Base-by-base conservation (phyloP, 2,888 invertebrate genomes). In the Tridacna gigas region DNA sequence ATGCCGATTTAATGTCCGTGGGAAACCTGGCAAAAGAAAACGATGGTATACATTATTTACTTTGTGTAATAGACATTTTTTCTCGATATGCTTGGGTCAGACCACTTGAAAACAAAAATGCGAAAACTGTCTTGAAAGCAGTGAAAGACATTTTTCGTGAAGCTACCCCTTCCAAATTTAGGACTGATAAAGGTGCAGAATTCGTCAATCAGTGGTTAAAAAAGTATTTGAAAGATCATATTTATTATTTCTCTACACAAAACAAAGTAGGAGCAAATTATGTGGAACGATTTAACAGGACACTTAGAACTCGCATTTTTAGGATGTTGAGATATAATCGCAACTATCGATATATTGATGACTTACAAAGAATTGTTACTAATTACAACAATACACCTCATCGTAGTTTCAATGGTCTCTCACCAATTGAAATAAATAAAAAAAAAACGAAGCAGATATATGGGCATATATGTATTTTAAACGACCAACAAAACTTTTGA, bases 401-500 rank as follows among this genome's bases (percentile, higher is more conserved):
- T 77, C 69, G 80, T 1, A 56, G 80, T 56, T 82, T 82, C 66
- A 63, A 71, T 66, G 74, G 66, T 18, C 61, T 82, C 25, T 71
- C 82, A 22, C 85, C 85, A 20, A 77, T 69, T 25, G 76, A 82
- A 61, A 77, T 83, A 0, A 79, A 81, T n/a, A n/a, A 45, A 80
- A 81, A 66, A 65, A 51, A 12, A 83, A 86, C 65, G 78, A 86
- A 61, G 82, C 80, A 13, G 80, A 82, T 65, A 75, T 86, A 7
- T 86, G 85, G 85, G 85, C 85, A 25, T 47, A 66, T 25, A 80
- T 86, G 80, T 86, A 86, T 60, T 78, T 86, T 60, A 86, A 82
- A 67, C 77, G 74, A 48, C 77, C 18, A 69, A 80, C 37, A 25
- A 26, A 9, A 0, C 51, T 47, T 26, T 26, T 15, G 4, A 61